Conservation (phyloP, 2,797 vertebrate species). For the Eurystomus glaucurus region DNA sequence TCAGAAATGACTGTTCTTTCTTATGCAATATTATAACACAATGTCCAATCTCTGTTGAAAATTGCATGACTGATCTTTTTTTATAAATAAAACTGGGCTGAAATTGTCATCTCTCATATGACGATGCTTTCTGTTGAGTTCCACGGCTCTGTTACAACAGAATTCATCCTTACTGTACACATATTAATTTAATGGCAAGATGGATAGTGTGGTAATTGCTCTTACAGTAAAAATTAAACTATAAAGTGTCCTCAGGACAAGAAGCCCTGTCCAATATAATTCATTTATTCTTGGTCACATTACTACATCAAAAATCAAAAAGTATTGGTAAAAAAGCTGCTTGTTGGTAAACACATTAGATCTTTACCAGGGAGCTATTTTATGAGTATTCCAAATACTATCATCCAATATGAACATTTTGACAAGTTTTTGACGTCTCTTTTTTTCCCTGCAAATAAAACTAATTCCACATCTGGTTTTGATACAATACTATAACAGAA, state of each 20-base stretch:
- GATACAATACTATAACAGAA: conserved; percentile 11
- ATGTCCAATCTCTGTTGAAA: not conserved
- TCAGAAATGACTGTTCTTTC: not conserved
- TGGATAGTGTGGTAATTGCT: not conserved
- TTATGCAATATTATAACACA: not conserved
- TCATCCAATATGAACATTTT: not conserved
- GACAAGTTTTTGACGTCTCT: not conserved
- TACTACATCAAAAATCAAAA: not conserved
- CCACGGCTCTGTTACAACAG: not conserved
- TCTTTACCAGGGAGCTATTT: not conserved
- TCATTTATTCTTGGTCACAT: not conserved
- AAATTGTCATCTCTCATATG: not conserved
- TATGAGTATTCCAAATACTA: not conserved
- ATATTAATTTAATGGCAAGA: conserved; percentile 15
- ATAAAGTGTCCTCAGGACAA: not conserved
- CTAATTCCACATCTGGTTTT: conserved; percentile 48
- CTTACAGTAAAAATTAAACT: conserved; percentile 31
- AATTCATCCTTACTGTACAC: not conserved
- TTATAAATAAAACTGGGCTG: not conserved
- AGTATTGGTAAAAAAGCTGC: not conserved
- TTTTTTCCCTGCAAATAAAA: conserved; percentile 10
- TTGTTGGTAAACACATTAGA: not conserved
- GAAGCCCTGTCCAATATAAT: not conserved
- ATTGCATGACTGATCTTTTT: not conserved
- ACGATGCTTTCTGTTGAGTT: not conserved